These are phyloP conservation scores for Scaptomyza hsui DNA, from an alignment of 1,140 invertebrate species.

Conservation along the genomic window DNA sequence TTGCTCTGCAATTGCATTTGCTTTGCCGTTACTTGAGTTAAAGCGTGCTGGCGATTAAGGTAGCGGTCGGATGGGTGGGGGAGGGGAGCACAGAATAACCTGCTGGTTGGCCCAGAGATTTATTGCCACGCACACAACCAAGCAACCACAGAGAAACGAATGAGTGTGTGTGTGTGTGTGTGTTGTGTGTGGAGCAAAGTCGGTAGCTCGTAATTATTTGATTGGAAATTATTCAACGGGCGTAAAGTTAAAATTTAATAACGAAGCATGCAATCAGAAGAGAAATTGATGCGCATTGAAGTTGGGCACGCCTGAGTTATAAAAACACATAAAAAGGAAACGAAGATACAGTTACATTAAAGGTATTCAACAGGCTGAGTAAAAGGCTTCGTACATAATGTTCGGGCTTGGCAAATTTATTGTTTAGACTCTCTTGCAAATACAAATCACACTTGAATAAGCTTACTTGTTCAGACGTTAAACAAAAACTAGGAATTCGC, in stretches of 20 bases:
- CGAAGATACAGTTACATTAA: conserved; percentile 1
- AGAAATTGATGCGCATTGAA: conserved; percentile 41
- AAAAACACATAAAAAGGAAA: background rate
- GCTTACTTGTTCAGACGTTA: conserved; percentile 6
- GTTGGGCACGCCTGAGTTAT: conserved; percentile 8
- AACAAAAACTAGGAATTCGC: conserved; percentile 11
- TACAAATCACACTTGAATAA: conserved; percentile 14
- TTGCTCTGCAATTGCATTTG: conserved; percentile 50
- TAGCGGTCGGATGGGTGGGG: background rate
- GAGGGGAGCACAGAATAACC: conserved; percentile 10
- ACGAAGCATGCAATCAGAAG: conserved; percentile 44
- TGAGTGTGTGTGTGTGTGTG: background rate
- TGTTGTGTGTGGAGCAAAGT: conserved; percentile 16
- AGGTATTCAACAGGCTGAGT: background rate
- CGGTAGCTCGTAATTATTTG: conserved; percentile 60
- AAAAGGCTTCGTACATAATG: no score
- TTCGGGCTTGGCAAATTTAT: no score
- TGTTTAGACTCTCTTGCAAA: background rate
- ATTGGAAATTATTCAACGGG: conserved; percentile 63
- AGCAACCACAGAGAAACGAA: conserved; percentile 3
- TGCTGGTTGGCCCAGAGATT: conserved; percentile 50
- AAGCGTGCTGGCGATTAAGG: conserved; percentile 45
- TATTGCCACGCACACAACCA: conserved; percentile 44
- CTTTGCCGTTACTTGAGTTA: conserved; percentile 50
- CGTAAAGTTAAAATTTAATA: conserved; percentile 62